Evolutionary conservation across 2,113 vertebrate species (phyloP).

Genomic region (Anser cygnoides): DNA sequence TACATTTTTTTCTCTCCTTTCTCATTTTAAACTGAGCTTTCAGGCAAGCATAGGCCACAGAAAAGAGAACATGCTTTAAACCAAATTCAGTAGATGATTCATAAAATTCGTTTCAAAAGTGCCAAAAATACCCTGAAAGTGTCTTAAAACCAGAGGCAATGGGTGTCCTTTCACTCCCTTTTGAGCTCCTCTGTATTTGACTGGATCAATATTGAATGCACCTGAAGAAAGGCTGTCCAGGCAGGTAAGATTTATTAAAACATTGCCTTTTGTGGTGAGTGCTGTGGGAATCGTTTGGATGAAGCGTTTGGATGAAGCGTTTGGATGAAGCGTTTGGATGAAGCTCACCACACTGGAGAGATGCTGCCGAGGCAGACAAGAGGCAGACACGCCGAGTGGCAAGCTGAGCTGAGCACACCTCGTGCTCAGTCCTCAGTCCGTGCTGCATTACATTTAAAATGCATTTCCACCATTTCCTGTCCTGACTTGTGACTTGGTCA

Average conservation of each 20-base stretch:
- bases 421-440: fast-evolving
- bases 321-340: neutral
- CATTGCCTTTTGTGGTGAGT: neutral
- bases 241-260: neutral
- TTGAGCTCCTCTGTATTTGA: neutral
- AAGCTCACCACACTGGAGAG: neutral
- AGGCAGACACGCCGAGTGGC: neutral
- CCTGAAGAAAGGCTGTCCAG: neutral
- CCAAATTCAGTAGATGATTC: neutral
- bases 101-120: constrained; percentile 18
- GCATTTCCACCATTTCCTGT: neutral
- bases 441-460: neutral
- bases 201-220: neutral
- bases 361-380: neutral
- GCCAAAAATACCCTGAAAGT: neutral
- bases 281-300: neutral
- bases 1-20: neutral
- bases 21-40: neutral
- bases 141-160: neutral
- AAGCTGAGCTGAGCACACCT: neutral
- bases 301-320: fast-evolving
- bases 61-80: neutral
- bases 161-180: neutral
- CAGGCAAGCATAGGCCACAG: neutral
- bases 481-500: neutral